Evolutionary conservation across 2,113 vertebrate genomes (phyloP).

Genomic region (Microtus ochrogaster): DNA sequence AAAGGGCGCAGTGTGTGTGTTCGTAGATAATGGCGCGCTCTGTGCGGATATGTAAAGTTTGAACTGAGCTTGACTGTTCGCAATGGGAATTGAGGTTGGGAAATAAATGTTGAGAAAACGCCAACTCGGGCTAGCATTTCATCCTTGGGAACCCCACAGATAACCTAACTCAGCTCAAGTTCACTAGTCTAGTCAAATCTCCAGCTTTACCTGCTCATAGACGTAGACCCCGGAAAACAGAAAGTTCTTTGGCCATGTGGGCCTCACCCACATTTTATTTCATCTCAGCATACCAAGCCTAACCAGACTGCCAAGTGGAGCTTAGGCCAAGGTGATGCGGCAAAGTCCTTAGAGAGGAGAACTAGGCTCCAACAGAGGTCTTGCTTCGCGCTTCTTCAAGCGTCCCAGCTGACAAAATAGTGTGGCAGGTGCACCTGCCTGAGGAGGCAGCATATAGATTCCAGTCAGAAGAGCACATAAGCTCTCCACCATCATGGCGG

Average conservation of each 20-base stretch:
- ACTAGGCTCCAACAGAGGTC: not conserved
- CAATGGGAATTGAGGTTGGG: not conserved
- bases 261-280: constrained; percentile 15
- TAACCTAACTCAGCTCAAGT: not conserved
- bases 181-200: constrained; percentile 36
- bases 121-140: not conserved
- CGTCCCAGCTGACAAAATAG: not conserved
- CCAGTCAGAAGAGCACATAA: not conserved
- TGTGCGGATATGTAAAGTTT: not conserved
- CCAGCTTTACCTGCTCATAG: not conserved
- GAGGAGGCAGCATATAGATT: not conserved
- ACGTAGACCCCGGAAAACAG: not conserved
- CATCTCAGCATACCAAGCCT: not conserved
- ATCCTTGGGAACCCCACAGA: not conserved
- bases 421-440: not conserved
- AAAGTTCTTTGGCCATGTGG: not conserved
- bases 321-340: not conserved
- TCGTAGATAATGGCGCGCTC: not conserved
- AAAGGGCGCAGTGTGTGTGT: not conserved
- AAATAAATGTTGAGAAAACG: not conserved
- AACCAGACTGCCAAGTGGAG: not conserved
- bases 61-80: not conserved
- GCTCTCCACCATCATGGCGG: too few relatives aligned
- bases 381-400: not conserved
- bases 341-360: not conserved